A percentile compares a stretch with the other conserved stretches of the same genome.
phyloP scores from a whole-genome alignment of 2,113 vertebrate genomes.

The Epinephelus fuscoguttatus region DNA sequence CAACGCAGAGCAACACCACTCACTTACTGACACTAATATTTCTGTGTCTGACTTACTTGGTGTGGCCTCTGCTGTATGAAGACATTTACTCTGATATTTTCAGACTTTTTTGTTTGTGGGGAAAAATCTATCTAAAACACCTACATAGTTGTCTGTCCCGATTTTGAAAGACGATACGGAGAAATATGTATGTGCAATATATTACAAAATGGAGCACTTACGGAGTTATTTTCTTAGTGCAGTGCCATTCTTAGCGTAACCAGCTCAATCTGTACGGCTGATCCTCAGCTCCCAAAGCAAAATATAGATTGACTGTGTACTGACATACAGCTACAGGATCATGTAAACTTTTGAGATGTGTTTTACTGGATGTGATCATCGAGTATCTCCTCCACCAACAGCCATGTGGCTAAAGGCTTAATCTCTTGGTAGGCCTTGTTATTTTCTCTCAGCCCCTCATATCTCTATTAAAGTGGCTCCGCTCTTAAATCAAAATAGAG shows the following conservation, averaged over 20 bases:
- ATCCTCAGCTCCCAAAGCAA: background rate
- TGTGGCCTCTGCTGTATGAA: background rate
- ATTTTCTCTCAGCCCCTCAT: slow-evolving; percentile 45
- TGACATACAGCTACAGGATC: slow-evolving; percentile 18
- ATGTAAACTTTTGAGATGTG: slow-evolving; percentile 44
- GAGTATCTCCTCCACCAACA: slow-evolving; percentile 52
- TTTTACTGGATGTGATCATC: slow-evolving; percentile 53
- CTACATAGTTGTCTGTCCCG: background rate
- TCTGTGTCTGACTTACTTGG: background rate
- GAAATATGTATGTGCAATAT: background rate
- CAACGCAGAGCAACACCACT: slow-evolving; percentile 34
- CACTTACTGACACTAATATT: slow-evolving; percentile 31
- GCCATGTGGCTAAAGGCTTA: slow-evolving; percentile 55
- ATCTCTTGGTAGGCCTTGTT: slow-evolving; percentile 59
- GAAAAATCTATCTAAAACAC: too few relatives aligned
- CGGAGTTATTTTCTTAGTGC: background rate
- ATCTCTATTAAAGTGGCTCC: slow-evolving; percentile 53
- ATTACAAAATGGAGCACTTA: background rate
- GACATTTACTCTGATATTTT: background rate
- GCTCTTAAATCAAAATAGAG: slow-evolving; percentile 67
- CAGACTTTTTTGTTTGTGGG: background rate
- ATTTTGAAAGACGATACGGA: background rate
- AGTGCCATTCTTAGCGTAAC: background rate
- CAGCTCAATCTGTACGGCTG: background rate
- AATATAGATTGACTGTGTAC: background rate